phyloP scores from a whole-genome alignment of 2,797 vertebrate species.

The Cyprinodon diabolis region DNA sequence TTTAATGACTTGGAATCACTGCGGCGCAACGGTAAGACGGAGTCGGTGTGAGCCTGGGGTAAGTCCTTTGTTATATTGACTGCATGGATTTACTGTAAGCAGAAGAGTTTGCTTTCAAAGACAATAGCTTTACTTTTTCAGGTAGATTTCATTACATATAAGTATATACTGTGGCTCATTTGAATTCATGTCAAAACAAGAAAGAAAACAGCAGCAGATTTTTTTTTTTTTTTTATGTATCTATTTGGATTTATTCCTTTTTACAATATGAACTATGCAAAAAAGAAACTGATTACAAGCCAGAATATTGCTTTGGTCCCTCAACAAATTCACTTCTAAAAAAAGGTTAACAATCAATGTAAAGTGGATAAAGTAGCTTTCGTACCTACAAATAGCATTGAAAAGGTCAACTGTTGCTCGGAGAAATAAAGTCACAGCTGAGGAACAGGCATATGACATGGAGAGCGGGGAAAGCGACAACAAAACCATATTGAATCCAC shows the following conservation, averaged over 20 bases:
- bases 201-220: neutral
- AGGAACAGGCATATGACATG: constrained; percentile 12
- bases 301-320: neutral
- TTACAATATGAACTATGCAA: constrained; percentile 13
- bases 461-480: constrained; percentile 29
- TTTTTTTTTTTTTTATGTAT: neutral
- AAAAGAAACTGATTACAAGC: constrained; percentile 20
- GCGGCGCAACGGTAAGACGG: too few species aligned
- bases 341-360: constrained; percentile 37
- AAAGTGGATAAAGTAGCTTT: constrained; percentile 37
- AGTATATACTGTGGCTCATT: too few species aligned
- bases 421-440: constrained; percentile 22
- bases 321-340: constrained; percentile 10
- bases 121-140: neutral
- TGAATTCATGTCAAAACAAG: neutral
- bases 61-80: too few species aligned
- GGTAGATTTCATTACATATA: too few species aligned
- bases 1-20: too few species aligned
- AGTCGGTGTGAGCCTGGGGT: too few species aligned
- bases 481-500: constrained; percentile 17
- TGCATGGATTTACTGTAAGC: neutral
- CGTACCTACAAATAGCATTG: constrained; percentile 36
- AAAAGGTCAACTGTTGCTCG: constrained; percentile 57
- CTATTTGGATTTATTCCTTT: constrained; percentile 10
- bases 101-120: neutral